Evolutionary conservation across 2,888 invertebrate genomes (phyloP), one percentile per base, ranked within the genome.

Genomic region (Lithophane socia): DNA sequence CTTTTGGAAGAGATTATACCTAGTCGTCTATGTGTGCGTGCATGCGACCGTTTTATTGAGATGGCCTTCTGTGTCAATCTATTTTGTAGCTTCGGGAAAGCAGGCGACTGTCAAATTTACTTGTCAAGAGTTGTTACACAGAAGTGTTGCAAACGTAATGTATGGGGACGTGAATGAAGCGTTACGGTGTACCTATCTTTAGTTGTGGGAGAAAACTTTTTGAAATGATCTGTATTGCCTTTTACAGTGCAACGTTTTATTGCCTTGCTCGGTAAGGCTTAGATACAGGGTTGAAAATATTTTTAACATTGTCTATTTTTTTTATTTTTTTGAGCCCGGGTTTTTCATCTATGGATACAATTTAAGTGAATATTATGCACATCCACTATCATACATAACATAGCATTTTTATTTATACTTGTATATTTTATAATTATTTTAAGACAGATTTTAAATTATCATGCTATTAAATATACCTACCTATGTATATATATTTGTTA

Each of bases 61-160:
- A 2, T 24, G 8, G 7, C 10, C n/a, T 73, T 80, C 65, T 79
- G 80, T 4, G 2, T 3, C 1, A 0, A 37, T 18, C 13, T 80
- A 3, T 10, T 47, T 0, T 13, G 9, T 79, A 65, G 4, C 65
- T 9, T 60, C 77, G 86, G 86, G 92, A 91, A 92, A 91, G 91
- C 90, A 84, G 83, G 79, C 82, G 70, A 79, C 88, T 91, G 92
- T 93, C 93, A 93, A 93, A 93, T 92, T 92, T 91, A 91, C 91
- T 87, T 91, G 91, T 93, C 92, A 93, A 85, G 75, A 72, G 73
- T 76, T 75, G 77, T 90, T 80, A 90, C 90, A 91, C 90, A 89
- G 89, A 75, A 85, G 73, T 72, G 84, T 79, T 75, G 85, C 82
- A 69, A 70, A 76, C 69, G 68, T 84, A 54, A 75, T 72, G 74